Evolutionary conservation across 2,797 vertebrate species (phyloP), one percentile per base, ranked within the genome.

Genomic region (Aselliscus stoliczkanus): DNA sequence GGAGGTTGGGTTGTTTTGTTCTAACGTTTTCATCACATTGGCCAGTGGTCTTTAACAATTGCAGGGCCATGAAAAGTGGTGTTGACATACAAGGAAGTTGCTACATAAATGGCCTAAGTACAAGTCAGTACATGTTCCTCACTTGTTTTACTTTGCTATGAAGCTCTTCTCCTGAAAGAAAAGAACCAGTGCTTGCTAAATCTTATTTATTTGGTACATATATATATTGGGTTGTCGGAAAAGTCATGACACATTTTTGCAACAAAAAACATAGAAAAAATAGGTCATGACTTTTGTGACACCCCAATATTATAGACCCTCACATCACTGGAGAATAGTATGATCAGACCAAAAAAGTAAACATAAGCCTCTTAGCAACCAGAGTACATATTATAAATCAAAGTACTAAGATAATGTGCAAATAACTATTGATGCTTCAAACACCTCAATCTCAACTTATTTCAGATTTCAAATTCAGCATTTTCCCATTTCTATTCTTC

Each of bases 101-200:
- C 79, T 94, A 37, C 31, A 34, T 42, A 86, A 90, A 69, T 65
- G 86, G 42, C 37, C 52, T 29, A 95, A 60, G 60, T 72, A 90
- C 96, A 96, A 96, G 96, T 94, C 67, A 37, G 9, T 92, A 93
- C 94, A 72, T 90, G 92, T 92, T 73, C 79, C 60, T 60, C 27
- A 8, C 64, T 97, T 95, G 54, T 69, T 94, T 89, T 85, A 81
- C n/a, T 83, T 79, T 77, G 60, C 54, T 86, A 0, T 88, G 64
- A 67, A 60, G 54, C 82, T 92, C 85, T 82, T 10, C 73, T 91
- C 80, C 25, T 50, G 8, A 94, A 64, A 88, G 7, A 95, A 82
- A 75, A 96, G 73, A 84, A 56, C 14, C 44, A 73, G 29, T 93
- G 54, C 42, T 72, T 80, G 54, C 86, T 90, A 79, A 75, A 37